These are phyloP conservation scores for Athripsodes cinereus DNA, from an alignment of 2,888 invertebrate genomes.

Conservation along the genomic window DNA sequence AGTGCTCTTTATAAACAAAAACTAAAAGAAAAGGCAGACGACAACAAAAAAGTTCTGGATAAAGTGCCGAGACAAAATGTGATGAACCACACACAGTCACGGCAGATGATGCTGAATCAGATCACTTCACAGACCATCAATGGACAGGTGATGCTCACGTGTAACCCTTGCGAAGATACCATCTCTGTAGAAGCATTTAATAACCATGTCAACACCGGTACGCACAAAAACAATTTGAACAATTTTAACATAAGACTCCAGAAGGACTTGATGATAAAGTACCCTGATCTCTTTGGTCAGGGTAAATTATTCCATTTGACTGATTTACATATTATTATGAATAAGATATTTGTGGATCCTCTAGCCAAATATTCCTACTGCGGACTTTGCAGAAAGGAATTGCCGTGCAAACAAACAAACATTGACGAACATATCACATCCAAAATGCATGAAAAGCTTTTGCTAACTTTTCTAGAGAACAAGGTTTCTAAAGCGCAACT, in stretches of 20 bases:
- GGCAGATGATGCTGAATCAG: background rate
- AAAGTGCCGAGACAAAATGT: constrained; percentile 7
- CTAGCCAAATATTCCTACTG: constrained; percentile 22
- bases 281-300: constrained; percentile 22
- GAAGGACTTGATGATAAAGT: constrained; percentile 14
- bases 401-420: constrained; percentile 20
- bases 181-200: constrained; percentile 10
- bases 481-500: background rate
- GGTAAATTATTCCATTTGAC: constrained; percentile 15
- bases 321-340: constrained; percentile 17
- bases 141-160: constrained; percentile 7
- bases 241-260: constrained; percentile 16
- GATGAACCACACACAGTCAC: constrained; percentile 16
- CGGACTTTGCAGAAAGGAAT: constrained; percentile 22
- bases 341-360: constrained; percentile 26
- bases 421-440: constrained; percentile 20
- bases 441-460: constrained; percentile 5
- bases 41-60: constrained; percentile 12
- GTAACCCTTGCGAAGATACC: constrained; percentile 17
- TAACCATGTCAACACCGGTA: constrained; percentile 10
- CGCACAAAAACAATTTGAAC: constrained; percentile 19
- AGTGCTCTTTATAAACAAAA: constrained; percentile 3
- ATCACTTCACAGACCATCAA: background rate
- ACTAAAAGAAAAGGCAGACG: background rate
- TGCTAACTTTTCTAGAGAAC: constrained; percentile 8